Percentiles rank a stretch among this genome's conserved stretches.
phyloP scores from a whole-genome alignment of 2,113 vertebrate species.

The Daphoenositta chrysoptera region DNA sequence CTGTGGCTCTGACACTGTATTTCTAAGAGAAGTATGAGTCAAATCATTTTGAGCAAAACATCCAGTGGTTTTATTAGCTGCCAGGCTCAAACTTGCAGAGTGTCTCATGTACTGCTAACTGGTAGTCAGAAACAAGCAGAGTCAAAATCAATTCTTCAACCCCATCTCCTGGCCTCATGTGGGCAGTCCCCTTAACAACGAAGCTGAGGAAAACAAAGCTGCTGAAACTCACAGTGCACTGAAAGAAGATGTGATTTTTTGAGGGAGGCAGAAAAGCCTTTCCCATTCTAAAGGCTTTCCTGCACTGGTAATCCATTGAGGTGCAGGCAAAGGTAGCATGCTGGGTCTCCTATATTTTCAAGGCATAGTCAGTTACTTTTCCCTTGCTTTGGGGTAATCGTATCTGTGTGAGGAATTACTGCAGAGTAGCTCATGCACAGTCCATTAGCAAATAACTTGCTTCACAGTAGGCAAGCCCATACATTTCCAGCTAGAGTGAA shows the following conservation, averaged over 20 bases:
- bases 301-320: neutral
- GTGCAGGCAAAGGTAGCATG: neutral
- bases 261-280: neutral
- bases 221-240: neutral
- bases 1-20: neutral
- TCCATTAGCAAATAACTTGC: neutral
- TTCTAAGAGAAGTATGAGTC: neutral
- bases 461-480: neutral
- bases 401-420: neutral
- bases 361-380: neutral
- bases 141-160: neutral
- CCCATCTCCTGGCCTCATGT: slow-evolving; percentile 19
- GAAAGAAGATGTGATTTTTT: neutral
- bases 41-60: neutral
- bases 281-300: neutral
- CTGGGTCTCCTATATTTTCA: neutral
- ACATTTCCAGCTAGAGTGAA: neutral
- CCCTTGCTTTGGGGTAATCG: neutral
- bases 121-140: neutral
- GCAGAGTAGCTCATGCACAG: neutral
- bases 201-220: neutral
- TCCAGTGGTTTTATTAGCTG: neutral
- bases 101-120: neutral
- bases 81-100: neutral
- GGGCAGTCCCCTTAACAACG: neutral